A percentile compares a stretch with the other conserved stretches of the same genome.
Evolutionary conservation across 2,113 vertebrate species (phyloP).

Genomic region (Ploceus nigricollis): DNA sequence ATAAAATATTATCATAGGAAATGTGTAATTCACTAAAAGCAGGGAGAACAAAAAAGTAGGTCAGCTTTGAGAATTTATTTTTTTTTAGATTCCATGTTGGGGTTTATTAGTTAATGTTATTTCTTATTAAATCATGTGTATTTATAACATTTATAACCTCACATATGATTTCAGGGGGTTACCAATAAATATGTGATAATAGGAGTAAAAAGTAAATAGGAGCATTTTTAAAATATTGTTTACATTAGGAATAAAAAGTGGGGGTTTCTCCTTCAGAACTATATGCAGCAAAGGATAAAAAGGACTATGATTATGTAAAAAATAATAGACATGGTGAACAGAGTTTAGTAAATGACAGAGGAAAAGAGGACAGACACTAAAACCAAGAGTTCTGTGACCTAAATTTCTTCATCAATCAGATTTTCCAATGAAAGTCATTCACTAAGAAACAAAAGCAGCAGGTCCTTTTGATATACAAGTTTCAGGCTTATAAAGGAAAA

Average conservation of each 20-base stretch:
- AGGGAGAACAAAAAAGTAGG: not conserved
- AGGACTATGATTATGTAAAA: not conserved
- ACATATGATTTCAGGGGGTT: not conserved
- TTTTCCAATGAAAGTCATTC: not conserved
- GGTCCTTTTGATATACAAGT: not conserved
- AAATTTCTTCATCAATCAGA: not conserved
- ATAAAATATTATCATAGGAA: not conserved
- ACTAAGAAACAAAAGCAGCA: not conserved
- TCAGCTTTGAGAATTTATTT: not conserved
- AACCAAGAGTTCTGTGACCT: not conserved
- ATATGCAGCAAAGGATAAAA: not conserved
- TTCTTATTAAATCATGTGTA: not conserved
- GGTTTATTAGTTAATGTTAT: not conserved
- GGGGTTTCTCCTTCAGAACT: not conserved
- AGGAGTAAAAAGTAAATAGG: not conserved
- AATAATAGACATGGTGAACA: not conserved
- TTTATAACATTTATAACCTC: not conserved
- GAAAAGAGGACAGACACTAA: not conserved
- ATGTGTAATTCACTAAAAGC: not conserved
- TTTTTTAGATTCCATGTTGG: not conserved
- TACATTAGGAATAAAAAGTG: not conserved
- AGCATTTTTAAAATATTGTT: not conserved
- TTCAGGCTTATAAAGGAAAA: not conserved
- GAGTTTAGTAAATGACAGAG: not conserved
- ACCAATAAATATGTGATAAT: not conserved